Evolutionary conservation across 2,797 vertebrate genomes (phyloP).

Genomic region (Phalloptychus januarius): DNA sequence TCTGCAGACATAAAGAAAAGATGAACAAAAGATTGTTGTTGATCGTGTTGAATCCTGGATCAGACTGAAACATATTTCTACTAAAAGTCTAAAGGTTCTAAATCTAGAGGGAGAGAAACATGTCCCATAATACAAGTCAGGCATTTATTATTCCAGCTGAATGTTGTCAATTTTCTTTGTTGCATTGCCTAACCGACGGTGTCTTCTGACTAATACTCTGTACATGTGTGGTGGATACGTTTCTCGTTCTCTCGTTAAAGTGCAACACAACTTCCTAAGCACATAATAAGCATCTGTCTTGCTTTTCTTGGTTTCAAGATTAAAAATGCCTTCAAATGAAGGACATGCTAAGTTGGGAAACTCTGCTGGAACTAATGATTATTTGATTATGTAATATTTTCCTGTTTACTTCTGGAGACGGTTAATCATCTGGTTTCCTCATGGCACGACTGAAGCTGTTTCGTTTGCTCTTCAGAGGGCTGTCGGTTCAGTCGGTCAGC

Average conservation of each 20-base stretch:
- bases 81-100: neutral
- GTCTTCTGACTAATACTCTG: neutral
- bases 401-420: neutral
- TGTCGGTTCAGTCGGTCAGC: neutral
- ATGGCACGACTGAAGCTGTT: neutral
- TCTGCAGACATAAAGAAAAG: slow-evolving; percentile 14
- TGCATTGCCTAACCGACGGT: neutral
- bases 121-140: neutral
- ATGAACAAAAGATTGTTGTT: neutral
- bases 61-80: neutral
- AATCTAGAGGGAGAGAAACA: neutral
- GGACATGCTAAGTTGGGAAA: slow-evolving; percentile 1
- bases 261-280: neutral
- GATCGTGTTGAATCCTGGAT: neutral
- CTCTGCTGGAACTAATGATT: neutral
- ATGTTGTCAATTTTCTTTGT: neutral
- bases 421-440: slow-evolving; percentile 5
- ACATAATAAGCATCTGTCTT: neutral
- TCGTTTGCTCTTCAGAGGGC: neutral
- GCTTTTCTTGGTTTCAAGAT: neutral
- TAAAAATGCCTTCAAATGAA: slow-evolving; percentile 6
- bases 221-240: neutral
- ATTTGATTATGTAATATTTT: slow-evolving; percentile 3
- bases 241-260: neutral
- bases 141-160: neutral